A percentile compares a stretch with the other conserved stretches of the same genome.
Conservation (phyloP, 2,888 invertebrate species). For the Melanotus villosus region DNA sequence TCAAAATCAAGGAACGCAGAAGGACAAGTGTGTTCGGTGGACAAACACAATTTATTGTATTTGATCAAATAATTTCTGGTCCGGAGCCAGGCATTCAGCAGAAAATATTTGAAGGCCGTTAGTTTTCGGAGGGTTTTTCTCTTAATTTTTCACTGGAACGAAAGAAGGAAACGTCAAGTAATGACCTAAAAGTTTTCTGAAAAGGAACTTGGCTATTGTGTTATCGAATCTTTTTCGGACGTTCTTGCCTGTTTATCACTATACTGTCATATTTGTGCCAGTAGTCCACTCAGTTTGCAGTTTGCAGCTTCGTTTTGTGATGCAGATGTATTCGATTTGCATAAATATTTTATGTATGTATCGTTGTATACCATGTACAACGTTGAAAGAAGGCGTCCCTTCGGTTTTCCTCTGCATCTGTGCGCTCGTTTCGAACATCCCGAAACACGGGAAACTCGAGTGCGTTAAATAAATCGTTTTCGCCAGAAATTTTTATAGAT, state of each 20-base stretch:
- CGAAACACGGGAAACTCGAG: not conserved
- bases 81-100: not conserved
- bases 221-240: not conserved
- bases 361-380: conserved; percentile 16
- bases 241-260: conserved; percentile 10
- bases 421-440: not conserved
- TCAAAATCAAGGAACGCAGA: too few species aligned
- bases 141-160: conserved; percentile 2
- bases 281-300: conserved; percentile 28
- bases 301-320: conserved; percentile 36
- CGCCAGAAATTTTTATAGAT: conserved; percentile 28
- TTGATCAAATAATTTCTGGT: not conserved
- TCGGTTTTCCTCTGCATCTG: conserved; percentile 34
- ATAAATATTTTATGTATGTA: conserved; percentile 35
- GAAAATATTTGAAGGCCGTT: not conserved
- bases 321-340: conserved; percentile 37
- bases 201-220: conserved; percentile 1
- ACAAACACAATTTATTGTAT: not conserved
- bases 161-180: conserved; percentile 3
- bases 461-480: conserved; percentile 28
- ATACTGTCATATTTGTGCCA: conserved; percentile 22
- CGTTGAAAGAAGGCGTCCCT: conserved; percentile 30
- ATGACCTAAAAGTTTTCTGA: conserved; percentile 11
- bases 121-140: not conserved
- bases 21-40: too few species aligned